A percentile compares a stretch with the other conserved stretches of the same genome.
phyloP scores from a whole-genome alignment of 2,888 invertebrate genomes.

The Empis livida region DNA sequence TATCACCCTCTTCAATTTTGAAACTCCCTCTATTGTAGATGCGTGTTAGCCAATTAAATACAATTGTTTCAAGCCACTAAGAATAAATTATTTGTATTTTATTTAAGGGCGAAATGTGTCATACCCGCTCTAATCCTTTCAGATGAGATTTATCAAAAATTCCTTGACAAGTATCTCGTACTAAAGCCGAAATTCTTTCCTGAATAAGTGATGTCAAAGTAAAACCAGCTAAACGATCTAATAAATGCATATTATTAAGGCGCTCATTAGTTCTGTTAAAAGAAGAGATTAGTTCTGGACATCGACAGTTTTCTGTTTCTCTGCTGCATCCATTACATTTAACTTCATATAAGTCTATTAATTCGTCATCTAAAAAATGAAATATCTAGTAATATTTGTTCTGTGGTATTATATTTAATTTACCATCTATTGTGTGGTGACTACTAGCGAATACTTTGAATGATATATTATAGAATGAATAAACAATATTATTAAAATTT shows the following conservation, averaged over 20 bases:
- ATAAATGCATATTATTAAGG: conserved; percentile 59
- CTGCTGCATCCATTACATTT: conserved; percentile 62
- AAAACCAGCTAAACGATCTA: conserved; percentile 75
- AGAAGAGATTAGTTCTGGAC: conserved; percentile 43
- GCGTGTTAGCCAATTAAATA: conserved; percentile 74
- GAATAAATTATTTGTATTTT: conserved; percentile 17
- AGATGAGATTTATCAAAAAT: conserved; percentile 77
- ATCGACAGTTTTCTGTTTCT: conserved; percentile 46
- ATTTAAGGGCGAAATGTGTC: no score
- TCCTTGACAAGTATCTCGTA: conserved; percentile 73
- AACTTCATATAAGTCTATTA: conserved; percentile 43
- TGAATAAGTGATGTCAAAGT: conserved; percentile 74
- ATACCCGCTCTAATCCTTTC: conserved; percentile 56
- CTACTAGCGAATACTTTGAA: conserved; percentile 53
- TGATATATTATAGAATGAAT: conserved; percentile 64
- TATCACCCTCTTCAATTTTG: conserved; percentile 42
- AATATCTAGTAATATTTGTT: no score
- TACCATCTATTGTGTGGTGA: conserved; percentile 23
- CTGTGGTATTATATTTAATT: conserved; percentile 15
- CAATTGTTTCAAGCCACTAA: conserved; percentile 75
- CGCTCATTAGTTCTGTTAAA: conserved; percentile 66
- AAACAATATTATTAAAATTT: conserved; percentile 53
- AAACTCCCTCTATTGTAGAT: conserved; percentile 61
- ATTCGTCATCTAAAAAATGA: conserved; percentile 23
- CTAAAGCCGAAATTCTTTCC: conserved; percentile 67